These are phyloP conservation scores for Ophioninae sp. DNA, from an alignment of 2,888 invertebrate genomes.

Conservation along the genomic window DNA sequence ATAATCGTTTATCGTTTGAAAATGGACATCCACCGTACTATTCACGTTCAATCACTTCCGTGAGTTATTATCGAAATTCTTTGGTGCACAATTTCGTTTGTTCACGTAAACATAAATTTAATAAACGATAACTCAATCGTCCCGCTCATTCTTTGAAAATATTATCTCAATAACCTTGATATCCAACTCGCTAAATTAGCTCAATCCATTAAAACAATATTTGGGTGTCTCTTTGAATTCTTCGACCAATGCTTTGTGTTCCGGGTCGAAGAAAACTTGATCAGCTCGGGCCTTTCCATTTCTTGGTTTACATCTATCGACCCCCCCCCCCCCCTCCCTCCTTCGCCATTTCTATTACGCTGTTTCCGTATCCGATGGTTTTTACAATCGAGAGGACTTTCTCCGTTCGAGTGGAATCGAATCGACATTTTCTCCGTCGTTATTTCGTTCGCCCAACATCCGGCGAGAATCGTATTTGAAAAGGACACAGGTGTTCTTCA, in stretches of 20 bases:
- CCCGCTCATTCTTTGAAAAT: no score
- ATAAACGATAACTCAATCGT: no score
- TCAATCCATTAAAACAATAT: no score
- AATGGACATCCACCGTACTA: no score
- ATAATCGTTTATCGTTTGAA: no score
- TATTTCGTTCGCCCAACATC: background rate
- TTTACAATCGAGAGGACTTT: conserved; percentile 58
- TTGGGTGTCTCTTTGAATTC: conserved; percentile 8
- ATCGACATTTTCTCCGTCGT: background rate
- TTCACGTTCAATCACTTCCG: no score
- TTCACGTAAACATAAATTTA: no score
- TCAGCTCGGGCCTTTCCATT: conserved; percentile 37
- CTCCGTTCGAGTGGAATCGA: conserved; percentile 49
- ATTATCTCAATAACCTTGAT: no score
- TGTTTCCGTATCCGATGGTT: conserved; percentile 35
- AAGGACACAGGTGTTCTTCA: background rate
- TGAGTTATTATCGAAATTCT: no score
- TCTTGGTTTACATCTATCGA: conserved; percentile 28
- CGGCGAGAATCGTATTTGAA: background rate
- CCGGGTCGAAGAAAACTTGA: conserved; percentile 54
- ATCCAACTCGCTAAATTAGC: no score
- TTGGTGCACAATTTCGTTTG: no score
- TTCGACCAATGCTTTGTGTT: conserved; percentile 45
- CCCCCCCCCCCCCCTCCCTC: conserved; percentile 13
- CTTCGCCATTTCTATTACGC: background rate